Percentiles rank a stretch among this genome's conserved stretches.
Conservation (phyloP, 2,888 invertebrate species). For the Lomographa bimaculata region DNA sequence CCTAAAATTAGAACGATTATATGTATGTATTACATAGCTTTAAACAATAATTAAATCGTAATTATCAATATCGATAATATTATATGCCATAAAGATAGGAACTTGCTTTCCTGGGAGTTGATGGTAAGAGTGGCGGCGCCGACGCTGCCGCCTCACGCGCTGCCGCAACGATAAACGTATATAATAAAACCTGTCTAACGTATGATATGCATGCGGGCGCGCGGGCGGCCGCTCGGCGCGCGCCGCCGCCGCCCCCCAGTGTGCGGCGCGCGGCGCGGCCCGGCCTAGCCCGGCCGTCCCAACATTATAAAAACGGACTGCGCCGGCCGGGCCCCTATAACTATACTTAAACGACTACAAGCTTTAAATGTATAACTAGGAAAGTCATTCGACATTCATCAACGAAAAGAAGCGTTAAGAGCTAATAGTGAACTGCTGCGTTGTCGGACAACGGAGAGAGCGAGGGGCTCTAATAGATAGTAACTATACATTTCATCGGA, state of each 20-base stretch:
- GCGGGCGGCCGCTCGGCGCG: constrained; percentile 62
- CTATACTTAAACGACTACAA: constrained; percentile 80
- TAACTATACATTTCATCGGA: constrained; percentile 82
- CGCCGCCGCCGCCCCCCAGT: constrained; percentile 80
- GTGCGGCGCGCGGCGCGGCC: constrained; percentile 72
- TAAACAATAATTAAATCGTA: constrained; percentile 85
- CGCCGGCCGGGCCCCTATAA: constrained; percentile 69
- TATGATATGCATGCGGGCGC: constrained; percentile 79
- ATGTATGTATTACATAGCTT: constrained; percentile 85
- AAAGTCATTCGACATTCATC: constrained; percentile 75
- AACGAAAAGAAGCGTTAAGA: constrained; percentile 83
- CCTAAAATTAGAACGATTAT: constrained; percentile 84
- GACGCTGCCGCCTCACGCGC: constrained; percentile 71
- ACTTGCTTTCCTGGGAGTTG: constrained; percentile 84
- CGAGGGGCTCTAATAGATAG: constrained; percentile 78
- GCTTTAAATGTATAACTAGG: constrained; percentile 82
- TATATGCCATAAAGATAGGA: constrained; percentile 85
- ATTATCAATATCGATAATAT: constrained; percentile 85
- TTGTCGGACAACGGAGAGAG: constrained; percentile 83
- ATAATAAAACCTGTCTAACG: constrained; percentile 83
- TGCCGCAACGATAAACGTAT: constrained; percentile 78
- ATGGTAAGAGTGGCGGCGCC: constrained; percentile 73
- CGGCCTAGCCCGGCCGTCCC: constrained; percentile 32
- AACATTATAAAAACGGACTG: constrained; percentile 52
- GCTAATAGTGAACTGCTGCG: constrained; percentile 84